Conservation (phyloP, 2,888 invertebrate genomes). For the Apomyelois bistriatella region DNA sequence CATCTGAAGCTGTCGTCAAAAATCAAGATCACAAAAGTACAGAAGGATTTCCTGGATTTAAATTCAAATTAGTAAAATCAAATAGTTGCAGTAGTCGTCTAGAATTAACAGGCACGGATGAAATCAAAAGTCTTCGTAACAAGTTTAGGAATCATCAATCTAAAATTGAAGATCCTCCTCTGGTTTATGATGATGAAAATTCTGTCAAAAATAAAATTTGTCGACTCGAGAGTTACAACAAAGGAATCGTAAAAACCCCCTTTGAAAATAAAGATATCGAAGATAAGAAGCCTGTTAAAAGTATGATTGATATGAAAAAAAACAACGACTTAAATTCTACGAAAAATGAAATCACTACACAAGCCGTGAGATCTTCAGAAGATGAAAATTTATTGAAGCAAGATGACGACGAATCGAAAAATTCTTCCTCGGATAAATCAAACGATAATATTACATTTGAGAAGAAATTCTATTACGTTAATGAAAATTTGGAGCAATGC, state of each 20-base stretch:
- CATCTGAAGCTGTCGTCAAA: constrained; percentile 39
- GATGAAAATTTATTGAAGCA: constrained; percentile 30
- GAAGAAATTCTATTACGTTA: constrained; percentile 82
- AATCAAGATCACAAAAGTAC: constrained; percentile 50
- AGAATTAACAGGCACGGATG: constrained; percentile 87
- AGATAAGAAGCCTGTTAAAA: constrained; percentile 40
- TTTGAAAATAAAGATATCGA: constrained; percentile 60
- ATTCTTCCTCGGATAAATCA: constrained; percentile 40
- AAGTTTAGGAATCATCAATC: constrained; percentile 59
- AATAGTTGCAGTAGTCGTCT: constrained; percentile 92
- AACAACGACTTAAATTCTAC: constrained; percentile 26
- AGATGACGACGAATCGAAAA: constrained; percentile 32
- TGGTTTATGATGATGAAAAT: constrained; percentile 67
- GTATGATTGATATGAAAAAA: constrained; percentile 31
- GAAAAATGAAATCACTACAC: constrained; percentile 23
- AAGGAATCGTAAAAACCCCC: constrained; percentile 67
- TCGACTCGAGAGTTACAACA: constrained; percentile 72
- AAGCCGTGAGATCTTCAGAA: constrained; percentile 25
- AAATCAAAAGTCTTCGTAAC: constrained; percentile 66
- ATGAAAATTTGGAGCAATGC: constrained; percentile 78
- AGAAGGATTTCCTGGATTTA: constrained; percentile 82
- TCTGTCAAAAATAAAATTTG: constrained; percentile 76
- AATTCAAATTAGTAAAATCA: constrained; percentile 90
- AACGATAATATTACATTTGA: constrained; percentile 63
- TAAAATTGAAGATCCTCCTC: constrained; percentile 64